A percentile compares a stretch with the other conserved stretches of the same genome.
phyloP scores from a whole-genome alignment of 2,797 vertebrate genomes.

The Brachyrhaphis roseni region DNA sequence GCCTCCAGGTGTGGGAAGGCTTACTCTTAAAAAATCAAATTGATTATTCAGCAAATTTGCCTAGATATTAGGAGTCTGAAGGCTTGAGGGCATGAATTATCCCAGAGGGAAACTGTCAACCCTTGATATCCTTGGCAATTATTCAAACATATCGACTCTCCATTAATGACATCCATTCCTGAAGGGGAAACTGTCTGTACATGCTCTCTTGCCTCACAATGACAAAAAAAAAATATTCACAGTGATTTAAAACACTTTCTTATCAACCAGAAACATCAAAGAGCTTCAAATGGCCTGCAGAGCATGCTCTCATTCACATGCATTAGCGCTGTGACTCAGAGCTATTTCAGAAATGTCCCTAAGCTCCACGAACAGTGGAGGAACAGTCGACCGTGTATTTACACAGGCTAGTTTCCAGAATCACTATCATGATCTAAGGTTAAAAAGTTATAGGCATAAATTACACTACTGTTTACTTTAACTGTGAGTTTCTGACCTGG shows the following conservation, averaged over 20 bases:
- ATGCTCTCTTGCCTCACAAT: slow-evolving; percentile 17
- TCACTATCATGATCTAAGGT: slow-evolving; percentile 30
- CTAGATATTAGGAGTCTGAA: slow-evolving; percentile 44
- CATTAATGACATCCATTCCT: slow-evolving; percentile 21
- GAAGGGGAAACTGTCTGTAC: slow-evolving; percentile 31
- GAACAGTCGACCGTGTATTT: neutral
- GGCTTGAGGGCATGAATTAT: slow-evolving; percentile 24
- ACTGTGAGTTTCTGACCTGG: slow-evolving; percentile 24
- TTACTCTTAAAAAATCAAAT: slow-evolving; percentile 36
- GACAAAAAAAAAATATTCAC: slow-evolving; percentile 9
- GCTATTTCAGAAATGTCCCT: slow-evolving; percentile 19
- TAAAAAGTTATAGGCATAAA: slow-evolving; percentile 39
- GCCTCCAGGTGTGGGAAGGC: slow-evolving; percentile 20
- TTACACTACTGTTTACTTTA: slow-evolving; percentile 25
- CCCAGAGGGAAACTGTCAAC: slow-evolving; percentile 44
- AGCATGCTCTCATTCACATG: slow-evolving; percentile 18
- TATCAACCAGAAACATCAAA: slow-evolving; percentile 1
- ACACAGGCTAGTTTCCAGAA: neutral
- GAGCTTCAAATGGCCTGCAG: slow-evolving; percentile 3
- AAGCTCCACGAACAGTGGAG: neutral
- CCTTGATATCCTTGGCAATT: slow-evolving; percentile 56
- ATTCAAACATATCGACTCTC: slow-evolving; percentile 43
- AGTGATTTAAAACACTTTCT: neutral
- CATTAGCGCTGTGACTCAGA: slow-evolving; percentile 32
- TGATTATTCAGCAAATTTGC: slow-evolving; percentile 55